Conservation (phyloP, 2,888 invertebrate species). For the Papilio demoleus region DNA sequence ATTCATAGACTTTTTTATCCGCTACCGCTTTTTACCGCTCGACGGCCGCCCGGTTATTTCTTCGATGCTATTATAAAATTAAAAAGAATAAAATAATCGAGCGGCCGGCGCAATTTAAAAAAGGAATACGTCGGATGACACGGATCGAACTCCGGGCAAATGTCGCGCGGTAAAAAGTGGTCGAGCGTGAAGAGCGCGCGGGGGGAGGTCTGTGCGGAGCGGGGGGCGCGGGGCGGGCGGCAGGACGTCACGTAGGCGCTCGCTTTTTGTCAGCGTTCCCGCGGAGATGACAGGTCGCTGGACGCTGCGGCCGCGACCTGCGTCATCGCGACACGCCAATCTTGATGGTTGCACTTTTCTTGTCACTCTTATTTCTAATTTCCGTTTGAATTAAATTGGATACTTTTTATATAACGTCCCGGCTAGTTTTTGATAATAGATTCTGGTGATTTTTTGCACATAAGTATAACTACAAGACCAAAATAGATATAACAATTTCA, state of each 20-base stretch:
- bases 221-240: conserved; percentile 46
- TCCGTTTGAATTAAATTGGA: conserved; percentile 19
- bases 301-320: conserved; percentile 73
- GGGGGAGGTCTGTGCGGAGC: conserved; percentile 45
- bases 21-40: conserved; percentile 79
- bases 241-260: conserved; percentile 83
- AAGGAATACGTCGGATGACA: conserved; percentile 83
- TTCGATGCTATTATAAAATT: conserved; percentile 78
- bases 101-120: conserved; percentile 78
- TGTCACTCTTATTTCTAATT: conserved; percentile 40
- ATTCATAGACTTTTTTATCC: conserved; percentile 82
- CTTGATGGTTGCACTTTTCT: conserved; percentile 71
- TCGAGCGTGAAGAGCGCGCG: conserved; percentile 63
- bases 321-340: conserved; percentile 55
- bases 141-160: conserved; percentile 84
- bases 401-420: not conserved
- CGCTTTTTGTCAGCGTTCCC: conserved; percentile 83
- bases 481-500: not conserved
- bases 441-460: not conserved
- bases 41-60: conserved; percentile 63
- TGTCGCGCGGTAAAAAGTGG: conserved; percentile 83
- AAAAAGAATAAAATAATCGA: conserved; percentile 80
- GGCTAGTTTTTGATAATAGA: not conserved
- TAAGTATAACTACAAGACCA: not conserved
- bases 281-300: conserved; percentile 83